Evolutionary conservation across 2,888 invertebrate species (phyloP), one percentile per base, ranked within the genome.

Genomic region (Drosophila macrothrix): DNA sequence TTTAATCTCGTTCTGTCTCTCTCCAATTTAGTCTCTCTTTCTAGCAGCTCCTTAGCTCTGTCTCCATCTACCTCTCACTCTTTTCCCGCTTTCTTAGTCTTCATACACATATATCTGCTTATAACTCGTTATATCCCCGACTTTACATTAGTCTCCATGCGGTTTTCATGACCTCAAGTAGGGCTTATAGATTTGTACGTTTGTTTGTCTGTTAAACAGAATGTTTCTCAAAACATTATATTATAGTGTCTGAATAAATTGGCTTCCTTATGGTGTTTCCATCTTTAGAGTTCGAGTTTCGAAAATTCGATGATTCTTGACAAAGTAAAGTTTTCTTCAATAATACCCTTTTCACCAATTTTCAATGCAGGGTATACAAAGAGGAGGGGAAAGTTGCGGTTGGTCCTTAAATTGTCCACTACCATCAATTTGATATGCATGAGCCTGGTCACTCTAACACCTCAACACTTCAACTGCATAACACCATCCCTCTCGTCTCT

Each of bases 381-480:
- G 14, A 52, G 50, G 4, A 12, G 10, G 28, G 12, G 19, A 46
- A 12, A 46, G 43, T 37, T 22, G 9, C 10, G 41, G 53, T 53
- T 49, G 28, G 55, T 58, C 31, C 49, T 61, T 53, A 56, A 59
- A 68, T 35, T 62, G 49, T 65, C 50, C 46, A 50, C 61, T 55
- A 56, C 49, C 66, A 49, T 76, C 56, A 73, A 76, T 77, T 67
- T 61, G 64, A 46, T 65, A 65, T 75, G 62, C 63, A 78, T 75
- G 75, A 78, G 55, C 56, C 64, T 69, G 63, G 69, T 58, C 59
- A 33, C 39, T 53, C 6, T 52, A 54, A 52, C 65, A 58, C 39
- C 55, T 46, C 46, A 46, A 50, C 70, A 43, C 35, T 61, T 14
- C 35, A 46, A 46, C 37, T 37, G 19, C 19, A 28, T 14, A n/a